A percentile compares a stretch with the other conserved stretches of the same genome.
These are phyloP conservation scores for Acanthosepion lycidas DNA, from an alignment of 2,888 invertebrate genomes.

Conservation along the genomic window DNA sequence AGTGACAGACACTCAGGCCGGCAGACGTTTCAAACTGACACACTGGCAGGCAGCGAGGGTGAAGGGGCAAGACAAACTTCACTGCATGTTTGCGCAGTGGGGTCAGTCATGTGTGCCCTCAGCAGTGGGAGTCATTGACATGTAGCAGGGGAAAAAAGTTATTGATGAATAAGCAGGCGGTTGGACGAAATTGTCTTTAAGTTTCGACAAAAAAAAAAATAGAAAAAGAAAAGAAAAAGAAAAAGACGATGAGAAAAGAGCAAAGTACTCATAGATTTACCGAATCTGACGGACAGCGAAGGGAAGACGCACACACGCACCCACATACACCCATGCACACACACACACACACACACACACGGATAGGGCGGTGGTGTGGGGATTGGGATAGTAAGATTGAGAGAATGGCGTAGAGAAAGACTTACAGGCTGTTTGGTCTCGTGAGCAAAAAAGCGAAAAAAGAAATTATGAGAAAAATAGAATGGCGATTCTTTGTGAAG, in stretches of 20 bases:
- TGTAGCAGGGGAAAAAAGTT: not conserved
- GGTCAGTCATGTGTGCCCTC: not conserved
- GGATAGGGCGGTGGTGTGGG: not conserved
- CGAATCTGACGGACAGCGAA: not conserved
- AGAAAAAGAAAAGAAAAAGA: too few relatives aligned
- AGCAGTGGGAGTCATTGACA: not conserved
- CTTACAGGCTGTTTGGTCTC: too few relatives aligned
- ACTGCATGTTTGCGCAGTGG: conserved; percentile 11
- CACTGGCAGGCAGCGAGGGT: not conserved
- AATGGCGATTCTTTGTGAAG: not conserved
- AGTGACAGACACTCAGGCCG: not conserved
- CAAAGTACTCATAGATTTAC: not conserved
- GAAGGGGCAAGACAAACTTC: not conserved
- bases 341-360: not conserved
- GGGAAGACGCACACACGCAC: too few relatives aligned
- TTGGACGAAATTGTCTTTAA: not conserved
- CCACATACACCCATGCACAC: not conserved
- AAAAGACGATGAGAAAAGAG: not conserved
- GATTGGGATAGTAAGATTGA: too few relatives aligned
- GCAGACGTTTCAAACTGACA: conserved; percentile 15
- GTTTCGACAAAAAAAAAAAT: not conserved
- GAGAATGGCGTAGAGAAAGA: too few relatives aligned
- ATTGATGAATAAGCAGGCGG: not conserved
- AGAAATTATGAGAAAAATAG: not conserved
- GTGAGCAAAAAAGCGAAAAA: not conserved